Conservation (phyloP, 2,888 invertebrate genomes). For the Ischnus inquisitorius region DNA sequence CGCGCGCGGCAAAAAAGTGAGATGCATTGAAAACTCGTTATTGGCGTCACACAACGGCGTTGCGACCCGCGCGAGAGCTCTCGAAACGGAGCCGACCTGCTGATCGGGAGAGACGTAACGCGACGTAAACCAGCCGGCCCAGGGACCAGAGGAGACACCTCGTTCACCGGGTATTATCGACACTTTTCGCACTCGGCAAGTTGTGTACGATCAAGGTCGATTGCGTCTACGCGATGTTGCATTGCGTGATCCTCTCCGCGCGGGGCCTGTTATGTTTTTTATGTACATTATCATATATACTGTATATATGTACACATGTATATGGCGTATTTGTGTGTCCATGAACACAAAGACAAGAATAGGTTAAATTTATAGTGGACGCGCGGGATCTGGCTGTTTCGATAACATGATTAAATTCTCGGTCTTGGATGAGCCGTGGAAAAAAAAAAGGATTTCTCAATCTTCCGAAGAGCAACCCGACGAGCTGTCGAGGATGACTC, state of each 20-base stretch:
- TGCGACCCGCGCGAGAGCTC: conserved; percentile 33
- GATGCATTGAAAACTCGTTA: conserved; percentile 68
- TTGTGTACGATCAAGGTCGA: conserved; percentile 73
- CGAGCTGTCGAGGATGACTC: background rate
- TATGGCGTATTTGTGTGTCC: background rate
- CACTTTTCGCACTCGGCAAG: conserved; percentile 70
- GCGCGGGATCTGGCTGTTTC: background rate
- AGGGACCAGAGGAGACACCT: conserved; percentile 35
- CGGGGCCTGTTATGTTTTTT: conserved; percentile 25
- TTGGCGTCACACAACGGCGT: conserved; percentile 64
- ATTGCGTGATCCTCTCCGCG: conserved; percentile 65
- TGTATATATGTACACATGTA: too few species aligned
- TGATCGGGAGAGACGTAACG: conserved; percentile 66
- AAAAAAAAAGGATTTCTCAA: conserved; percentile 29
- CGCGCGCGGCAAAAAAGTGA: conserved; percentile 6
- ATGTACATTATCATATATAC: too few species aligned
- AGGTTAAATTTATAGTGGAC: background rate
- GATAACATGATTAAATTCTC: conserved; percentile 22
- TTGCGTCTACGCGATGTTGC: conserved; percentile 66
- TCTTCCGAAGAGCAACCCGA: background rate
- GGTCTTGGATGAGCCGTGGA: background rate
- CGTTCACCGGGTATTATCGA: conserved; percentile 65
- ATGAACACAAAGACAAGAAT: background rate
- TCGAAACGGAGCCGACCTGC: conserved; percentile 68
- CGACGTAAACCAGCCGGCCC: conserved; percentile 1